Base-by-base conservation (phyloP, 2,797 vertebrate genomes). In the Labroides dimidiatus region DNA sequence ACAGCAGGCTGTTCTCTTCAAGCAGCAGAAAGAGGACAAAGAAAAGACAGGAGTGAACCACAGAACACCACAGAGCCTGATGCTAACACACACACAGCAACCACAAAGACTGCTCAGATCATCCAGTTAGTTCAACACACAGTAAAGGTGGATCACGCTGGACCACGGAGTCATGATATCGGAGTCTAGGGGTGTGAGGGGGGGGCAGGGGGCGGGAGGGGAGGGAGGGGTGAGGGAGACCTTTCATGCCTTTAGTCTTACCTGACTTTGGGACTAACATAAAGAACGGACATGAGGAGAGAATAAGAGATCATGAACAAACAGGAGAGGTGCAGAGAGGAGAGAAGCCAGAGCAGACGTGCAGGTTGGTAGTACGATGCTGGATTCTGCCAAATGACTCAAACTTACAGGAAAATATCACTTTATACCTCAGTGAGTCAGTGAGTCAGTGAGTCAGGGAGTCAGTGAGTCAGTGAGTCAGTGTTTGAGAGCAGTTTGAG, bases 191-290 rank as follows among this genome's bases (percentile, higher is more conserved):
- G 57, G 45, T 19, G 41, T 39, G n/a, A n/a, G 72, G 41, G 51
- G 12, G 3, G 19, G 74, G 60, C 4, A 62, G 67, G 43, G 16
- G 39, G 19, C 64, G 27, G 9, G 69, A 27, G n/a, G 73, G 48
- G 9, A 6, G 30, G 27, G 50, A 6, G 47, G 57, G n/a, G 41
- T n/a, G 10, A 19, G 39, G 20, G 58, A 16, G 63, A 60, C 52
- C 80, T 82, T 24, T 90, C 93, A 93, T 94, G 93, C 96, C 93
- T 91, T 93, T 52, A 77, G 69, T 37, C 97, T 99, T 99, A 99
- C 97, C 98, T 99, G 96, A 97, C 95, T 95, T 97, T 99, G 92
- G 98, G 97, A 96, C 98, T 99, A 96, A 93, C 67, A 90, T 93
- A 94, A 94, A 93, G 92, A 92, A 94, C 91, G 93, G 87, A 95